A percentile compares a stretch with the other conserved stretches of the same genome.
Conservation (phyloP, 1,140 invertebrate genomes). For the Papilio xuthus region DNA sequence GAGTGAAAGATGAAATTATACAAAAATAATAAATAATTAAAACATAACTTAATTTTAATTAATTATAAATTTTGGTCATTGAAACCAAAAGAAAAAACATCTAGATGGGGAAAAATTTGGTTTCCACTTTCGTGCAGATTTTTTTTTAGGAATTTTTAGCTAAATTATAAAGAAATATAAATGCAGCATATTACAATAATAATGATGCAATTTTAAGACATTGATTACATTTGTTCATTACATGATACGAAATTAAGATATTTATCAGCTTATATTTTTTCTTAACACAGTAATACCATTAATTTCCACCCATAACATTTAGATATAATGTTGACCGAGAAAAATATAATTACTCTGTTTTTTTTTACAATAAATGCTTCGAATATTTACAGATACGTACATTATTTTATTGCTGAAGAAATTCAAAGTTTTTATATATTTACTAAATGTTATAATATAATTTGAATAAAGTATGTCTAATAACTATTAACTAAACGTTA, state of each 20-base stretch:
- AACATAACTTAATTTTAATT: constrained; percentile 69
- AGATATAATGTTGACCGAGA: constrained; percentile 71
- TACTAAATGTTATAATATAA: constrained; percentile 65
- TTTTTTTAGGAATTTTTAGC: constrained; percentile 35
- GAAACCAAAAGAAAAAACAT: constrained; percentile 24
- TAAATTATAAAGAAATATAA: constrained; percentile 34
- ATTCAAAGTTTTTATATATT: too few relatives aligned
- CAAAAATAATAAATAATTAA: constrained; percentile 77
- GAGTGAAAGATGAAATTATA: constrained; percentile 73
- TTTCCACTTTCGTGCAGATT: constrained; percentile 15
- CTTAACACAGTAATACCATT: constrained; percentile 47
- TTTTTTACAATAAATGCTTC: constrained; percentile 75
- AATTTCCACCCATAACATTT: constrained; percentile 61
- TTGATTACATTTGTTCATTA: constrained; percentile 37
- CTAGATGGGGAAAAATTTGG: constrained; percentile 19
- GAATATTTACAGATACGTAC: constrained; percentile 78
- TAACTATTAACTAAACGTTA: constrained; percentile 71
- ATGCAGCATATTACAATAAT: constrained; percentile 42
- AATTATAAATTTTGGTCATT: constrained; percentile 72
- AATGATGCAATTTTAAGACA: constrained; percentile 35
- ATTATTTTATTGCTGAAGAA: constrained; percentile 78
- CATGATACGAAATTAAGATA: constrained; percentile 29
- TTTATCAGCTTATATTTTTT: constrained; percentile 44
- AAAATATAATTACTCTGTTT: constrained; percentile 79
- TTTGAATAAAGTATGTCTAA: constrained; percentile 70